phyloP scores from a whole-genome alignment of 2,797 vertebrate species.

The Aulostomus chinensis region DNA sequence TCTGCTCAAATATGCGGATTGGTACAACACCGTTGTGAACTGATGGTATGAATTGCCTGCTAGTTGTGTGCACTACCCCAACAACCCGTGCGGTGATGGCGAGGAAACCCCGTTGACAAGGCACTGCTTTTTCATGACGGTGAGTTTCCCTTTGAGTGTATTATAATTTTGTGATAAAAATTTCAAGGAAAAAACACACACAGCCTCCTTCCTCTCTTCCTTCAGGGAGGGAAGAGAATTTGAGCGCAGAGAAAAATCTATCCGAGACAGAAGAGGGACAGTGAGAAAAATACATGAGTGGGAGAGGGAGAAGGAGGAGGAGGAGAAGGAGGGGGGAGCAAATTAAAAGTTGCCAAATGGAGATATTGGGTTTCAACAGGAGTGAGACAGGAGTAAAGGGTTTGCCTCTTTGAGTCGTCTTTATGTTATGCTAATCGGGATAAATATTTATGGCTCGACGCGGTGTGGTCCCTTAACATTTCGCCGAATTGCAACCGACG shows the following conservation, averaged over 20 bases:
- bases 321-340: constrained; percentile 92
- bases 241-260: constrained; percentile 88
- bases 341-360: constrained; percentile 99
- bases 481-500: constrained; percentile 59
- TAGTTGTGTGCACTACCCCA: constrained; percentile 82
- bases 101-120: constrained; percentile 99
- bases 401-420: constrained; percentile 82
- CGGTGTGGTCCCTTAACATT: constrained; percentile 63
- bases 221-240: constrained; percentile 93
- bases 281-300: constrained; percentile 85
- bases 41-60: constrained; percentile 57
- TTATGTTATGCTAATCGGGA: constrained; percentile 83
- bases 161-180: constrained; percentile 99
- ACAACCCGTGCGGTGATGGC: constrained; percentile 99
- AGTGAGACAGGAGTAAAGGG: constrained; percentile 88
- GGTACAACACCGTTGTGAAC: constrained; percentile 19
- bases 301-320: constrained; percentile 93
- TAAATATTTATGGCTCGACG: constrained; percentile 76
- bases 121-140: constrained; percentile 99
- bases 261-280: constrained; percentile 89
- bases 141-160: constrained; percentile 99
- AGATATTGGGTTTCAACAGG: constrained; percentile 99
- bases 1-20: constrained; percentile 14
- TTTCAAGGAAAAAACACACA: constrained; percentile 99
- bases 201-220: constrained; percentile 95